These are phyloP conservation scores for Parnassius orleans DNA, from an alignment of 2,888 invertebrate species.

Conservation along the genomic window DNA sequence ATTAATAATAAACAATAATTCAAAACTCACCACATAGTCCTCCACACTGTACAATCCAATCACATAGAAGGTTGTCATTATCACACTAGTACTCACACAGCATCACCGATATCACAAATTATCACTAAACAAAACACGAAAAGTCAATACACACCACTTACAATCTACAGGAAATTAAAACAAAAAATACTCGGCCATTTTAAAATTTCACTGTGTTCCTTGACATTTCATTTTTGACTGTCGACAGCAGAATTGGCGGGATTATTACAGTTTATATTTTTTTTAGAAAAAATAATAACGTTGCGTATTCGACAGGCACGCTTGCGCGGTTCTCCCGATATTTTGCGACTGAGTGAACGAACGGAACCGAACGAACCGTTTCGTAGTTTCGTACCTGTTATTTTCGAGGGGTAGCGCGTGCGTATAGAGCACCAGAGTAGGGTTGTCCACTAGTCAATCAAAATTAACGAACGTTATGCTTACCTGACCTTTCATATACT, in stretches of 20 bases:
- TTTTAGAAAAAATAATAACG: constrained; percentile 38
- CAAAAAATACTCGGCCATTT: constrained; percentile 30
- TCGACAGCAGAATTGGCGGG: constrained; percentile 37
- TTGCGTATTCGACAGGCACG: constrained; percentile 50
- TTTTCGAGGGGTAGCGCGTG: constrained; percentile 42
- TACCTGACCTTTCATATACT: too few species aligned
- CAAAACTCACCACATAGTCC: constrained; percentile 59
- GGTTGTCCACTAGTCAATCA: constrained; percentile 14
- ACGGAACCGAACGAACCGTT: constrained; percentile 34
- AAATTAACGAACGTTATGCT: constrained; percentile 1
- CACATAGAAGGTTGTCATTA: constrained; percentile 67
- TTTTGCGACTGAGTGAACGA: constrained; percentile 62
- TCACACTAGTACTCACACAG: constrained; percentile 70
- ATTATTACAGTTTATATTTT: constrained; percentile 43
- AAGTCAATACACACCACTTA: constrained; percentile 63
- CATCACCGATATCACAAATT: constrained; percentile 67
- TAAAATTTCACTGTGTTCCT: constrained; percentile 31
- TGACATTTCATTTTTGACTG: constrained; percentile 42
- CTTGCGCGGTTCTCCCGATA: constrained; percentile 56
- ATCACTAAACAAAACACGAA: constrained; percentile 69
- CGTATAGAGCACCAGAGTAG: constrained; percentile 34
- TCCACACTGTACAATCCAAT: constrained; percentile 70
- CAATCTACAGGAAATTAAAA: constrained; percentile 41
- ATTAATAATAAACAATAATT: too few species aligned
- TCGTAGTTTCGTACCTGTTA: constrained; percentile 38